Evolutionary conservation across 1,140 invertebrate species (phyloP).

Genomic region (Hycleus phaleratus): DNA sequence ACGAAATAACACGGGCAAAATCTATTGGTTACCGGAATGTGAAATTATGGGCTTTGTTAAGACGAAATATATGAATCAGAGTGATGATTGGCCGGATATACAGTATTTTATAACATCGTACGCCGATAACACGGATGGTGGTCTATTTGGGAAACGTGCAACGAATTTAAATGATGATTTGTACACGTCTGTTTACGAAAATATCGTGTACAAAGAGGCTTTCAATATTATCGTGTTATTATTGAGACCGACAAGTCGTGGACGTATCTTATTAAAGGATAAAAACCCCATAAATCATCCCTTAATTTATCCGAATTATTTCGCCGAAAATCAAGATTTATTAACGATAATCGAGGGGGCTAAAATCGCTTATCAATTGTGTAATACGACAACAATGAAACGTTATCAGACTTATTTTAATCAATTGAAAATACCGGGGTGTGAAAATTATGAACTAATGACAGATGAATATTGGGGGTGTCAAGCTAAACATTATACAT

Average conservation of each 20-base stretch:
- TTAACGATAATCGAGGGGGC: conserved; percentile 61
- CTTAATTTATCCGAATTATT: conserved; percentile 72
- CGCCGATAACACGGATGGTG: conserved; percentile 68
- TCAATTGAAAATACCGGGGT: conserved; percentile 52
- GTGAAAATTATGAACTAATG: conserved; percentile 45
- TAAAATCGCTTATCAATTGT: conserved; percentile 56
- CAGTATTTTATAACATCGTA: conserved; percentile 65
- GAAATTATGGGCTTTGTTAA: conserved; percentile 70
- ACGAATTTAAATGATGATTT: conserved; percentile 58
- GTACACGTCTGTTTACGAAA: conserved; percentile 59
- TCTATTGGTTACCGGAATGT: conserved; percentile 59
- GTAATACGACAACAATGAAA: conserved; percentile 53
- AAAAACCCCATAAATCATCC: conserved; percentile 65
- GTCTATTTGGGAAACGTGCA: conserved; percentile 57
- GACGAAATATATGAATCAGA: conserved; percentile 57
- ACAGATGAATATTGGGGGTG: conserved; percentile 66
- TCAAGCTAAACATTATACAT: conserved; percentile 56
- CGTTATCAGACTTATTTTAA: conserved; percentile 56
- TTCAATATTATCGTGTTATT: conserved; percentile 63
- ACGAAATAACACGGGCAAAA: conserved; percentile 47
- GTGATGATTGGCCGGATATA: conserved; percentile 66
- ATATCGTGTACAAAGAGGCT: conserved; percentile 57
- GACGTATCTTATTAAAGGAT: conserved; percentile 56
- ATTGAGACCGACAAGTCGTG: conserved; percentile 66
- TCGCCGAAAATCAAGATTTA: conserved; percentile 58